Percentiles rank a stretch among this genome's conserved stretches.
Evolutionary conservation across 2,888 invertebrate genomes (phyloP).

Genomic region (Laspeyria flexula): DNA sequence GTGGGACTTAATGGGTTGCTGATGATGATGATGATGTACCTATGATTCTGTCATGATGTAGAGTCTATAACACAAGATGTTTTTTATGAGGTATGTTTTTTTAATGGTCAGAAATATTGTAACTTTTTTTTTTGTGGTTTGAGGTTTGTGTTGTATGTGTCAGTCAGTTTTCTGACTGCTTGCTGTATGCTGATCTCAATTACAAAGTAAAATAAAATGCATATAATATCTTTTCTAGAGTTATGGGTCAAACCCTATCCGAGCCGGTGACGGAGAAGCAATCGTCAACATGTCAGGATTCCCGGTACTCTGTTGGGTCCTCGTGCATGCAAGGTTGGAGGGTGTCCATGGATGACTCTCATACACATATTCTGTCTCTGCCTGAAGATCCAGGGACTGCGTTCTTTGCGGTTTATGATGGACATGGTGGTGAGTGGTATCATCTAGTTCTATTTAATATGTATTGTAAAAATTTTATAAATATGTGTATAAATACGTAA

Average conservation of each 20-base stretch:
- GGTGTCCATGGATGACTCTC: conserved; percentile 99
- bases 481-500: too few species aligned
- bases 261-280: conserved; percentile 98
- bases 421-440: conserved; percentile 91
- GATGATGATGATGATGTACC: too few species aligned
- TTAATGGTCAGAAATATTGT: too few species aligned
- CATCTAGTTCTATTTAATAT: neutral
- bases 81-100: too few species aligned
- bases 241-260: conserved; percentile 98
- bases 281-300: conserved; percentile 92
- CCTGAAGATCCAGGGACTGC: conserved; percentile 97
- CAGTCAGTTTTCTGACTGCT: neutral
- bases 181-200: neutral
- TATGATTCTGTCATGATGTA: too few species aligned
- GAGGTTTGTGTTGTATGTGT: too few species aligned
- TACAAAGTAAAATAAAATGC: neutral
- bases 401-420: conserved; percentile 99
- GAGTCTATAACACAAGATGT: too few species aligned
- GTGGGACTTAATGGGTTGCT: too few species aligned
- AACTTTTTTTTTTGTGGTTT: too few species aligned
- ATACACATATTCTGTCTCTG: conserved; percentile 96
- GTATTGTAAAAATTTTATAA: too few species aligned
- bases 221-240: conserved; percentile 55
- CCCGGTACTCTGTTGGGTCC: conserved; percentile 92
- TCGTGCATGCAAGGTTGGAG: conserved; percentile 99